These are phyloP conservation scores for Pempheris klunzingeri DNA, from an alignment of 2,797 vertebrate genomes.

Conservation along the genomic window DNA sequence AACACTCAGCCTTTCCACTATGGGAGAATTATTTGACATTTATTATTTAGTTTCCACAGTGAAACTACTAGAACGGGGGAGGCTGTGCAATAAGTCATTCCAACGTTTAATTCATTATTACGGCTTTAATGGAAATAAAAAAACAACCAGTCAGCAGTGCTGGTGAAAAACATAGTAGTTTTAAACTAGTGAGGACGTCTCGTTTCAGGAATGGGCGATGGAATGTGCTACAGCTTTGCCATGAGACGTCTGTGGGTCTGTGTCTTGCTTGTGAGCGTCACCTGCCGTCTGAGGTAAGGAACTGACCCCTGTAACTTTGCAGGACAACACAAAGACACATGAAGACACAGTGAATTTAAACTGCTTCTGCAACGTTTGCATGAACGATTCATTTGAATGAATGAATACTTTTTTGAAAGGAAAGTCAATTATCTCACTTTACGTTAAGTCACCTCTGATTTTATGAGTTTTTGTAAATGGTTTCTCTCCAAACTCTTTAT, in stretches of 20 bases:
- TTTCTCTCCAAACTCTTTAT: background rate
- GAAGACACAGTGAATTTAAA: background rate
- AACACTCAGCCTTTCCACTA: background rate
- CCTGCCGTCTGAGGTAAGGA: conserved; percentile 92
- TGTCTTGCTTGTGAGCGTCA: conserved; percentile 89
- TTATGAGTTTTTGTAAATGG: background rate
- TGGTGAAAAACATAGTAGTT: background rate
- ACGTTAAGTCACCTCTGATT: background rate
- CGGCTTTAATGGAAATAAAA: background rate
- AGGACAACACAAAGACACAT: background rate
- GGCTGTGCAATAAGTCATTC: background rate
- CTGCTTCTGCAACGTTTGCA: background rate
- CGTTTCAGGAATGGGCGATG: conserved; percentile 94
- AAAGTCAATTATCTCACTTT: background rate
- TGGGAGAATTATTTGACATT: background rate
- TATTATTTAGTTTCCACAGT: background rate
- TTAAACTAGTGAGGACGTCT: conserved; percentile 34
- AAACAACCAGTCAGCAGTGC: background rate
- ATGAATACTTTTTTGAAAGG: background rate
- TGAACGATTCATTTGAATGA: fast-evolving
- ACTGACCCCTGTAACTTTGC: conserved; percentile 41
- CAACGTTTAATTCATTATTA: background rate
- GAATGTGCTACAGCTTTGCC: conserved; percentile 90
- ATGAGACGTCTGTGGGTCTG: conserved; percentile 91
- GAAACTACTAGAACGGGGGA: background rate